Percentiles rank a stretch among this genome's conserved stretches.
Conservation (phyloP, 2,113 vertebrate genomes). For the Anolis carolinensis region DNA sequence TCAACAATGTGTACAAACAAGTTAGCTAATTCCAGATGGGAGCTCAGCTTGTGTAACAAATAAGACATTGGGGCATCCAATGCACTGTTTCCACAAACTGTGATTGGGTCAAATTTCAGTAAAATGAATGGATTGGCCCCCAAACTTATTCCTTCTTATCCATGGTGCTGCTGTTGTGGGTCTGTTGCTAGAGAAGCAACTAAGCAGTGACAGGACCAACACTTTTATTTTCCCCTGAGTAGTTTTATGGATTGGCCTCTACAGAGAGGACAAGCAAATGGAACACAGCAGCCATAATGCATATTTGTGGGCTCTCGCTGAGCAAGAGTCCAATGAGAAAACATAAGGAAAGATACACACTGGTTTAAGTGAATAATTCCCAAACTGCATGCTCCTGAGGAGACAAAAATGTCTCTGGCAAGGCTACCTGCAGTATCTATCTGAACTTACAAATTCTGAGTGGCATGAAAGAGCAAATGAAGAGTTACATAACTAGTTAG, state of each 20-base stretch:
- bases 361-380: neutral
- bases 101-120: neutral
- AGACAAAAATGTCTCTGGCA: neutral
- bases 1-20: neutral
- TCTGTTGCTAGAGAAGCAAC: neutral
- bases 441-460: too few relatives aligned
- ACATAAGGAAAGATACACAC: too few relatives aligned
- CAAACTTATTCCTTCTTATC: too few relatives aligned
- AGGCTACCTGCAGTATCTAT: too few relatives aligned
- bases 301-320: neutral
- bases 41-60: constrained; percentile 16
- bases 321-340: neutral
- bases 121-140: neutral
- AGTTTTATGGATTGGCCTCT: neutral
- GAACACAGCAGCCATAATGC: neutral
- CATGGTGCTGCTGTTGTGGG: too few relatives aligned
- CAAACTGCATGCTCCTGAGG: neutral
- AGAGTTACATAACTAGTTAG: too few relatives aligned
- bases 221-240: neutral
- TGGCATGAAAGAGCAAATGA: too few relatives aligned
- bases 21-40: neutral
- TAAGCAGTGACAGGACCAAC: neutral
- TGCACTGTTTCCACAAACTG: neutral
- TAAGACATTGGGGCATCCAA: neutral
- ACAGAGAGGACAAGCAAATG: neutral